Conservation (phyloP, 2,888 invertebrate species). For the Cryptophagus acutangulus region DNA sequence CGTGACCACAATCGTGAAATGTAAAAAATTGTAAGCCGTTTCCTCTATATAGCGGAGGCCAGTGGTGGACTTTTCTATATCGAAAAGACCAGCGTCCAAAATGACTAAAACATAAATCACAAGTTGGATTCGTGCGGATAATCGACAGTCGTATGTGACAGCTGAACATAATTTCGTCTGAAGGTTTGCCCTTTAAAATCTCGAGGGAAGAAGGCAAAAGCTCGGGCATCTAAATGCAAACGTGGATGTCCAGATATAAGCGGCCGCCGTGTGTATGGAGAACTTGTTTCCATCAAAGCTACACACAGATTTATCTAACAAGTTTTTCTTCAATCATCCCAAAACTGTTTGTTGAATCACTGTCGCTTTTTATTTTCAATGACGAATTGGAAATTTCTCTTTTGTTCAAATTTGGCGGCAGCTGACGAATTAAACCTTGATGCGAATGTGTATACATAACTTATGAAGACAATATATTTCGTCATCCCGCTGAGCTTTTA, state of each 20-base stretch:
- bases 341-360: too few species aligned
- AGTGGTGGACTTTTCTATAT: conserved; percentile 24
- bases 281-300: conserved; percentile 24
- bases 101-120: conserved; percentile 40
- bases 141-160: conserved; percentile 41
- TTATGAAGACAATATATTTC: not conserved
- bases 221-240: conserved; percentile 18
- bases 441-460: not conserved
- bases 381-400: too few species aligned
- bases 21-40: conserved; percentile 34
- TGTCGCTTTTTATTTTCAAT: too few species aligned
- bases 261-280: conserved; percentile 20
- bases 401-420: too few species aligned
- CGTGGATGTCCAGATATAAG: too few species aligned
- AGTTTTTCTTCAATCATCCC: too few species aligned
- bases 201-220: conserved; percentile 21
- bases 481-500: conserved; percentile 17
- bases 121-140: conserved; percentile 37
- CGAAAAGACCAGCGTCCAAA: conserved; percentile 34
- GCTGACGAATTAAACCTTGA: too few species aligned
- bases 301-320: conserved; percentile 25
- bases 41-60: conserved; percentile 26
- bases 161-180: conserved; percentile 37
- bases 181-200: conserved; percentile 20
- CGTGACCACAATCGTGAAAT: conserved; percentile 34